Evolutionary conservation across 2,797 vertebrate genomes (phyloP).

Genomic region (Cuniculus paca): DNA sequence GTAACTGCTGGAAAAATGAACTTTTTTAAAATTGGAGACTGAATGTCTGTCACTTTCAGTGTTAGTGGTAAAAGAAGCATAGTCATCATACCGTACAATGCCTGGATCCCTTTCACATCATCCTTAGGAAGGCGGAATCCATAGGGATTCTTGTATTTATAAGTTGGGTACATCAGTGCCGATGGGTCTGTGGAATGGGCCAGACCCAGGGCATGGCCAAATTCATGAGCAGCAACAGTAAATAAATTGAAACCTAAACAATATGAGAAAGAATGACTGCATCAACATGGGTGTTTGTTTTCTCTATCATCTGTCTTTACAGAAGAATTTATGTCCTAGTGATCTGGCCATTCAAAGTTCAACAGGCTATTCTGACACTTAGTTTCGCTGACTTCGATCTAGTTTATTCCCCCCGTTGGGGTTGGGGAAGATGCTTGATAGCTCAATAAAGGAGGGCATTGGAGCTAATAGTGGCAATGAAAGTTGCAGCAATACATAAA

Average conservation of each 20-base stretch:
- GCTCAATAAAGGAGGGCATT: not conserved
- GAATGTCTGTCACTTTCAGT: not conserved
- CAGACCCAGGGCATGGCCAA: constrained; percentile 93
- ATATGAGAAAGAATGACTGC: not conserved
- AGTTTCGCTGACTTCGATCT: not conserved
- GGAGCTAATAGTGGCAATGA: not conserved
- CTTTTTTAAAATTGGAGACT: not conserved
- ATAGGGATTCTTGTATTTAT: constrained; percentile 93
- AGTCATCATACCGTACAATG: constrained; percentile 90
- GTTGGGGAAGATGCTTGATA: not conserved
- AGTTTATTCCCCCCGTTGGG: not conserved
- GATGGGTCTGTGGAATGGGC: constrained; percentile 93
- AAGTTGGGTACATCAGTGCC: constrained; percentile 94
- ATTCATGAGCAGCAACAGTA: constrained; percentile 93
- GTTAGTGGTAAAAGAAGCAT: not conserved
- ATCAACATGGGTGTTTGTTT: constrained; percentile 20
- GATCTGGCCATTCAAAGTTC: not conserved
- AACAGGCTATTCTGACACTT: not conserved
- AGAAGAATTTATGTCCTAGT: not conserved
- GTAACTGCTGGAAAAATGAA: not conserved
- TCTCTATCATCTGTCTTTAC: not conserved
- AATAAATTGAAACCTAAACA: constrained; percentile 93
- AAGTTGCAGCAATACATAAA: not conserved
- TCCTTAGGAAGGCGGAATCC: constrained; percentile 94
- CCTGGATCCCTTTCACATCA: constrained; percentile 94